Evolutionary conservation across 2,113 vertebrate species (phyloP), one percentile per base, ranked within the genome.

Genomic region (Pangasianodon gigas): DNA sequence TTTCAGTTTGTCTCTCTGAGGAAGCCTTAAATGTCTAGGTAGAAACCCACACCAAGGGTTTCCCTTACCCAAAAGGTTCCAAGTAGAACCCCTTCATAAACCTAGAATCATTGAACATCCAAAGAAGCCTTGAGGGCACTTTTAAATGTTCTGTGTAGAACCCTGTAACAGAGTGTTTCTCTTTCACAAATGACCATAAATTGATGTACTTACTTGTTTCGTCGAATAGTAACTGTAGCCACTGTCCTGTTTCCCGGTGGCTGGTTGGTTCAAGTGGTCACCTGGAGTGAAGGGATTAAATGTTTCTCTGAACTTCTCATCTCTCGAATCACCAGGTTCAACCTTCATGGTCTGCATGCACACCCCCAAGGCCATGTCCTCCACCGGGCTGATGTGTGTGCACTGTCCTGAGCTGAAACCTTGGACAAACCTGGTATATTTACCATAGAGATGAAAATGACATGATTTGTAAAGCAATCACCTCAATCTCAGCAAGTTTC

Each of bases 211-310:
- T 94, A 94, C 96, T 96, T 95, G 93, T 87, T 95, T 94, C 89
- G 95, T 94, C 21, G 96, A 94, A 91, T 97, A 96, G 91, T 95
- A 97, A 89, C 94, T 96, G 89, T 97, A 97, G 80, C 89, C 94
- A 95, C 95, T 96, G 94, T 94, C 94, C 95, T 92, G 67, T 71
- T 81, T 83, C 81, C 44, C 41, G 6, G 21, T 65, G 84, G 5
- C 10, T 21, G 54, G n/a, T 48, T 2, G 44, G 0, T 93, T 95
- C 54, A 96, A 94, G 89, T 96, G 96, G 3, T 89, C 52, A 87
- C 96, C 95, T 0, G 94, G 96, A 4, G 91, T 89, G 91, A 96
- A 97, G 0, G 95, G 96, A 51, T 97, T 95, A 91, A 96, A 97
- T 0, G 94, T 96, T 92, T 97, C 96, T 1, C 91, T 80, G 1